Evolutionary conservation across 2,797 vertebrate genomes (phyloP), one percentile per base, ranked within the genome.

Genomic region (Notolabrus celidotus): DNA sequence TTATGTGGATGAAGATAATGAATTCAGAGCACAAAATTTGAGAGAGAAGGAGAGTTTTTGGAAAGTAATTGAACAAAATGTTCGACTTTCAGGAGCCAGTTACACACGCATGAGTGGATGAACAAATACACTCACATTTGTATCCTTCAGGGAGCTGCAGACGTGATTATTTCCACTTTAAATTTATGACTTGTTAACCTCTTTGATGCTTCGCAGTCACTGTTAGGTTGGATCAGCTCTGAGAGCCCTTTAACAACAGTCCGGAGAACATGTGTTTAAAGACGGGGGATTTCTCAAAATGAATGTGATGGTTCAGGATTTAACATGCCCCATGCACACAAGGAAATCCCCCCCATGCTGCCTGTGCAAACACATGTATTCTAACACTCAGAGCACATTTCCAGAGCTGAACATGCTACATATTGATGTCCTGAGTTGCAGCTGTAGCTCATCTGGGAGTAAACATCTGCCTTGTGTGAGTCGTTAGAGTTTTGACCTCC

Each of bases 401-500:
- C 87, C 84, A 85, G 86, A 88, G 56, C 63, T 43, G 36, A 70
- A 70, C 74, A 83, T 79, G 84, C 81, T 82, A 80, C 80, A 83
- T 74, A 79, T 71, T 78, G 80, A 75, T 74, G 69, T 84, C 57
- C 51, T 72, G 60, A 66, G 42, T 25, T 81, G 80, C 76, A 88
- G 84, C 82, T 80, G 68, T 60, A 46, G 72, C 70, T 83, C 85
- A 83, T 87, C 73, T 84, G 77, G 80, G 84, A 80, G 78, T 78
- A 82, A 87, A 91, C 92, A 91, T 92, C 90, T 92, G 90, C 79
- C 87, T 84, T 84, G 75, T 86, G 86, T 87, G 80, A 91, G 67
- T 83, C 56, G 66, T 77, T 81, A 49, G 55, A 72, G 77, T 80
- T 77, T 83, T 89, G 79, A 82, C 77, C 74, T 67, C 57, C 65